phyloP scores from a whole-genome alignment of 2,888 invertebrate species.

The Zootermopsis nevadensis region DNA sequence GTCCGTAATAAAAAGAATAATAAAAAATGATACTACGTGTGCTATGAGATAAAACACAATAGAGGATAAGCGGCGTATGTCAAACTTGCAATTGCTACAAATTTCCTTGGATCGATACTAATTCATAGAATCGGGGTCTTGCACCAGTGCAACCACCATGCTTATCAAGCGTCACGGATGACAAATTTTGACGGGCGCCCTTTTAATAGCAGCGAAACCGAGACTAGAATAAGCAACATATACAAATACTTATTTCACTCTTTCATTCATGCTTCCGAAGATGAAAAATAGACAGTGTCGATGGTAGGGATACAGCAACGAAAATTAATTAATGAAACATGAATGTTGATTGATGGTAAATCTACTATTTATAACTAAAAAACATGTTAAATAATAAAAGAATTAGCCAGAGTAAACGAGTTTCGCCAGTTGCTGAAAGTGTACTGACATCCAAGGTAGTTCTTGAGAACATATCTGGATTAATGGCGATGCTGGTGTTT shows the following conservation, averaged over 20 bases:
- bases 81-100: conserved; percentile 36
- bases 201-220: not conserved
- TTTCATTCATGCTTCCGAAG: conserved; percentile 16
- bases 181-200: conserved; percentile 23
- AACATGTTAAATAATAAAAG: conserved; percentile 26
- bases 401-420: not conserved
- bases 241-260: not conserved
- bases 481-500: not conserved
- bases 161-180: conserved; percentile 32
- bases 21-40: conserved; percentile 40
- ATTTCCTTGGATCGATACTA: conserved; percentile 35
- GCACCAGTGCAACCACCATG: conserved; percentile 5
- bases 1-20: conserved; percentile 42
- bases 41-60: conserved; percentile 37
- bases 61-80: conserved; percentile 40
- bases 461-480: not conserved
- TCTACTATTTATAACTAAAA: conserved; percentile 27
- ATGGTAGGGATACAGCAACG: conserved; percentile 19
- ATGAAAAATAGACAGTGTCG: conserved; percentile 31
- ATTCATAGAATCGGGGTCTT: conserved; percentile 12
- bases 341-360: conserved; percentile 40
- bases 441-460: no score
- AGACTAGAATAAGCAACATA: not conserved
- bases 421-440: not conserved
- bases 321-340: conserved; percentile 44